These are phyloP conservation scores for Spinibarbus caldwelli DNA, from an alignment of 2,797 vertebrate genomes.

Conservation along the genomic window DNA sequence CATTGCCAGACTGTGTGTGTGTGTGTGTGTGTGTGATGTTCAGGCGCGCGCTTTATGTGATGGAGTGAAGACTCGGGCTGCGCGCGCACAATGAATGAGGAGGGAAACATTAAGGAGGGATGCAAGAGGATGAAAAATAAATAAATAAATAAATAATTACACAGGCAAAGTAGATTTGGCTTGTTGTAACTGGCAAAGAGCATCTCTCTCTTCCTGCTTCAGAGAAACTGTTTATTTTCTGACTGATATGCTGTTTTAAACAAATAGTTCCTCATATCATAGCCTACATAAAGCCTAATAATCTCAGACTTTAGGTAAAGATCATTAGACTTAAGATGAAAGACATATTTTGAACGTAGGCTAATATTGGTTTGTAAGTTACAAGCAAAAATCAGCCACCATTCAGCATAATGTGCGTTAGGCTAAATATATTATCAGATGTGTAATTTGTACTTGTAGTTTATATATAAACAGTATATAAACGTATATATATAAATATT, in stretches of 20 bases:
- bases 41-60: slow-evolving; percentile 67
- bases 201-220: slow-evolving; percentile 11
- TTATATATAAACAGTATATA: background rate
- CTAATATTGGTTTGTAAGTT: background rate
- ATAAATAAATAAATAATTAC: too few relatives aligned
- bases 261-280: background rate
- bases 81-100: slow-evolving; percentile 69
- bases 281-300: background rate
- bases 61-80: slow-evolving; percentile 70
- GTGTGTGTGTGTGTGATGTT: too few relatives aligned
- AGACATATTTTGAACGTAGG: background rate
- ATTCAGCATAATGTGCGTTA: background rate
- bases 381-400: too few relatives aligned
- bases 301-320: background rate
- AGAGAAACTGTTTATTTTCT: background rate
- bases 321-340: background rate
- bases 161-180: slow-evolving; percentile 59
- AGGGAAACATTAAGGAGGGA: slow-evolving; percentile 26
- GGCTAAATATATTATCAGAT: background rate
- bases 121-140: slow-evolving; percentile 35
- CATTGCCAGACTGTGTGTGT: slow-evolving; percentile 66
- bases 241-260: background rate
- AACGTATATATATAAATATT: too few relatives aligned
- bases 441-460: background rate
- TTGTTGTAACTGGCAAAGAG: slow-evolving; percentile 12